These are phyloP conservation scores for Rotaria macrura DNA, from an alignment of 2,888 invertebrate genomes.

Conservation along the genomic window DNA sequence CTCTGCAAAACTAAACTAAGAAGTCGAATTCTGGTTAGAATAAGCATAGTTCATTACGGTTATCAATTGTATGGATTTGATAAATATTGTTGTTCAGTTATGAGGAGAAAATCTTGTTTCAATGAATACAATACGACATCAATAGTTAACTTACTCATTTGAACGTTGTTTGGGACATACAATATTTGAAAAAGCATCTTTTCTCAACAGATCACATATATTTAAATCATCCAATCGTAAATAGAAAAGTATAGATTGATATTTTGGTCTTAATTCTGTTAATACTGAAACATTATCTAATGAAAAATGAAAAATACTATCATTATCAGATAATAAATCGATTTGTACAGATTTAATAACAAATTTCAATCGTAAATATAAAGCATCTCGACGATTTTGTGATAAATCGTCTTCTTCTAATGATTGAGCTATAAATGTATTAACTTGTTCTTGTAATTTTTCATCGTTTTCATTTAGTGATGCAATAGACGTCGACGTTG, in stretches of 20 bases:
- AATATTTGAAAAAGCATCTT: slow-evolving; percentile 1
- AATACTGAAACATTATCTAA: slow-evolving; percentile 2
- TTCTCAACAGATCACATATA: not conserved
- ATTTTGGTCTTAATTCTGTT: not conserved
- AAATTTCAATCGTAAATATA: not conserved
- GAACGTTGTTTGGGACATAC: slow-evolving; percentile 1
- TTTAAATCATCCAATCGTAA: slow-evolving; percentile 12
- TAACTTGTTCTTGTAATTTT: slow-evolving; percentile 7
- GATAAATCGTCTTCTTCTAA: slow-evolving; percentile 12
- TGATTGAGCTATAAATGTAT: not conserved
- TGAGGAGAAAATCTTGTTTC: no score
- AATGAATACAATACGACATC: no score
- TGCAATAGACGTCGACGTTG: not conserved
- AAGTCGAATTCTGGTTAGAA: no score
- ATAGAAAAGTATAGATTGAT: not conserved
- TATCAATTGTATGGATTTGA: no score
- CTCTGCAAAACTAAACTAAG: no score
- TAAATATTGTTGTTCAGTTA: no score
- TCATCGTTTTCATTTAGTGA: not conserved
- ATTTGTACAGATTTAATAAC: not conserved
- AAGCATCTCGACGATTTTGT: slow-evolving; percentile 4
- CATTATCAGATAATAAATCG: not conserved
- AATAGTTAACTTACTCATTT: not conserved
- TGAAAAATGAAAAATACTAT: not conserved
- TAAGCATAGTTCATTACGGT: no score